These are phyloP conservation scores for Aplidium turbinatum DNA, from an alignment of 23 tunicate species.

Conservation along the genomic window DNA sequence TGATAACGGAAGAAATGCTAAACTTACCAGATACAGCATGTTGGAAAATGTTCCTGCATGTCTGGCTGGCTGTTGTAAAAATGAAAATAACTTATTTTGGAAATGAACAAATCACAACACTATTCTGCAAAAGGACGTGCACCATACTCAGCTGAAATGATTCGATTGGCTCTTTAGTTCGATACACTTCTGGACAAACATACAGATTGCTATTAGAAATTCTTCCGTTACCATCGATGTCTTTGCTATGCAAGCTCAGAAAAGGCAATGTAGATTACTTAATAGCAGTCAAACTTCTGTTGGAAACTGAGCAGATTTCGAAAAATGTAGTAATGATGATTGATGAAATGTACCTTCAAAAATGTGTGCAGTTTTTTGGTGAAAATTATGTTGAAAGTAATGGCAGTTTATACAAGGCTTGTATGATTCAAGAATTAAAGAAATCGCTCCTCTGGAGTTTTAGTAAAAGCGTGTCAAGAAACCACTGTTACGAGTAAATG, in stretches of 20 bases:
- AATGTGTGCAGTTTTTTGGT: constrained; percentile 9
- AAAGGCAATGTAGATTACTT: not conserved
- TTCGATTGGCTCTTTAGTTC: constrained; percentile 10
- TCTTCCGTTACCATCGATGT: constrained; percentile 8
- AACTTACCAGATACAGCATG: not conserved
- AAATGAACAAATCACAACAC: constrained; percentile 5
- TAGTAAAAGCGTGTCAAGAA: constrained; percentile 11
- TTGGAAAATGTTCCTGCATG: constrained; percentile 4
- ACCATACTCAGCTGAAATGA: constrained; percentile 7
- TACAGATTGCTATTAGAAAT: not conserved
- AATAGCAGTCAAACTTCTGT: not conserved
- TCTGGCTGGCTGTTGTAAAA: constrained; percentile 3
- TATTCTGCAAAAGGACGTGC: constrained; percentile 14
- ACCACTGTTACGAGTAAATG: not conserved
- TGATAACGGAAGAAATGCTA: constrained; percentile 18
- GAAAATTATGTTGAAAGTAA: constrained; percentile 11
- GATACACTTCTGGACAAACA: constrained; percentile 2
- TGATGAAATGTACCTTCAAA: constrained; percentile 17
- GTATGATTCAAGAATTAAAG: constrained; percentile 14
- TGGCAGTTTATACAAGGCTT: constrained; percentile 6
- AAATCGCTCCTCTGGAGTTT: not conserved
- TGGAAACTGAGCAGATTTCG: not conserved
- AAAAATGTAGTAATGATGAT: not conserved
- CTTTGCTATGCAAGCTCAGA: not conserved
- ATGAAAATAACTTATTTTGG: not conserved